Evolutionary conservation across 2,888 invertebrate species (phyloP), one percentile per base, ranked within the genome.

Genomic region (Drosophila paramelanica): DNA sequence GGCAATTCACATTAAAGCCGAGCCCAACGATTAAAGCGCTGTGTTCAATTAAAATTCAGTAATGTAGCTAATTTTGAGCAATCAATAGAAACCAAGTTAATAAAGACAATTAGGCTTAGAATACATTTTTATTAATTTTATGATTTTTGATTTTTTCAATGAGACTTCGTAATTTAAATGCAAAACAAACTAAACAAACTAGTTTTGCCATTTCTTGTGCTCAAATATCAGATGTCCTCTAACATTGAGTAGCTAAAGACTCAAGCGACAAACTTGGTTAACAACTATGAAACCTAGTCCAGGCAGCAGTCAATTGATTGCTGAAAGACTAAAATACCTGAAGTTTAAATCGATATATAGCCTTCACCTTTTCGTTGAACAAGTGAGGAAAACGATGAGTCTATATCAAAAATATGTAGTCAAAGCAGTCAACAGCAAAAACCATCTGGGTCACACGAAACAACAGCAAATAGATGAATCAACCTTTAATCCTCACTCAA

Each of bases 341-440:
- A 11, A 31, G 75, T 47, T 41, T 74, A 46, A 58, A 61, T 53
- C 42, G 11, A 1, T 23, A 46, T 50, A 52, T 42, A 65, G 53
- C 81, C 77, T 73, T 77, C 51, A 83, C 67, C 67, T 87, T 87
- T 83, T 60, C 39, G 39, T 42, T 14, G 46, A 45, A 31, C 64
- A 59, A 56, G 38, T 43, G 50, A 38, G 60, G 39, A 41, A 56
- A 81, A 79, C 47, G 60, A 67, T 55, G 55, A 68, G 43, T 11
- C 17, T 45, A 10, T 31, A 31, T 31, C 46, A 51, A 52, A 73
- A 33, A 66, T 50, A 69, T 60, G 42, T 57, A 50, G 61, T 61
- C 55, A 55, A 55, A 43, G 25, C 41, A 45, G 46, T 45, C 17
- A 27, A 6, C 39, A 43, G 14, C n/a, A 51, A 47, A 71, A 39